Evolutionary conservation across 2,888 invertebrate genomes (phyloP).

Genomic region (Synanthedon tipuliformis): DNA sequence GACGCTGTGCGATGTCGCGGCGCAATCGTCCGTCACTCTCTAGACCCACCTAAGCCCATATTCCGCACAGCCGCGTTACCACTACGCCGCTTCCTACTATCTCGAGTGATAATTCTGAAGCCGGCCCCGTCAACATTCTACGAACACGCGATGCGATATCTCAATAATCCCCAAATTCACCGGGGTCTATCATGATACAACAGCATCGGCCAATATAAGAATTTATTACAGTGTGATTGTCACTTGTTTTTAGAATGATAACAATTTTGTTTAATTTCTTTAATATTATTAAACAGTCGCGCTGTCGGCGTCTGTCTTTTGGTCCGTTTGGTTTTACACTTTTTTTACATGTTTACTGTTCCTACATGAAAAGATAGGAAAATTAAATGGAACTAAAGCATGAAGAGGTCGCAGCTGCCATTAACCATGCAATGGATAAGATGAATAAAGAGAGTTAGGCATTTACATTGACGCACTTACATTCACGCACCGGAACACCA

Average conservation of each 20-base stretch:
- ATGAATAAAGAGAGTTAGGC: too few species aligned
- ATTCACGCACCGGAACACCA: too few species aligned
- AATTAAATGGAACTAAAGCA: too few species aligned
- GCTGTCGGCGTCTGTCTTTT: too few species aligned
- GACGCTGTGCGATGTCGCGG: conserved; percentile 31
- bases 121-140: neutral
- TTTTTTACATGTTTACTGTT: too few species aligned
- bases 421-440: too few species aligned
- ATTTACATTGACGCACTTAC: too few species aligned
- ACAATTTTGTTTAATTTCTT: neutral
- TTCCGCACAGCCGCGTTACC: conserved; percentile 31
- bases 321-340: too few species aligned
- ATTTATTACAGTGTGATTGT: neutral
- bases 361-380: too few species aligned
- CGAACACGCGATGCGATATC: neutral
- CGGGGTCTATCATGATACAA: conserved; percentile 26
- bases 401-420: too few species aligned
- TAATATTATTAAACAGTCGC: neutral
- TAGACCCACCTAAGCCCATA: conserved; percentile 41
- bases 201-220: neutral
- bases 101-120: conserved; percentile 25
- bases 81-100: conserved; percentile 21
- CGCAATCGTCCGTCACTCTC: conserved; percentile 36
- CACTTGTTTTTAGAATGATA: neutral
- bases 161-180: conserved; percentile 28